Evolutionary conservation across 2,888 invertebrate species (phyloP).

Genomic region (Dione vanillae): DNA sequence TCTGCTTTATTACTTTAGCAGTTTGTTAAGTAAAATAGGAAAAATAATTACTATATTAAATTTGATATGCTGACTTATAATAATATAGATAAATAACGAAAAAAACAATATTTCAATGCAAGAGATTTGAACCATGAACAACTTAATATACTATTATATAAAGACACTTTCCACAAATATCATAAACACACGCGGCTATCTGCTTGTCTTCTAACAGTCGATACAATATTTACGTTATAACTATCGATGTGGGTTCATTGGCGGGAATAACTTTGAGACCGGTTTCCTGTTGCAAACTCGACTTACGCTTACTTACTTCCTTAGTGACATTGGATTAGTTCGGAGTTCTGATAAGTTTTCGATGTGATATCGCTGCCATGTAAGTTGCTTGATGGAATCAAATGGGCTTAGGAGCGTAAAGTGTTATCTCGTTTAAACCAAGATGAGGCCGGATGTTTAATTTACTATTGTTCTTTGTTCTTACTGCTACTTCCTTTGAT

Average conservation of each 20-base stretch:
- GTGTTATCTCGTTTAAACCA: constrained; percentile 20
- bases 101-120: background rate
- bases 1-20: background rate
- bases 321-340: constrained; percentile 57
- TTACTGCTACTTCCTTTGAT: background rate
- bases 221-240: constrained; percentile 34
- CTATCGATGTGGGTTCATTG: constrained; percentile 45
- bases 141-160: no score
- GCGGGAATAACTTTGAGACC: constrained; percentile 50
- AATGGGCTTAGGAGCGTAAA: constrained; percentile 31
- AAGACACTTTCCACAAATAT: background rate
- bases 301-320: constrained; percentile 60
- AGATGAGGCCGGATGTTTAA: constrained; percentile 21
- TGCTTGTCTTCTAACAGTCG: constrained; percentile 1
- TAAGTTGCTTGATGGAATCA: constrained; percentile 28
- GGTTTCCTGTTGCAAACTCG: constrained; percentile 55
- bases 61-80: no score
- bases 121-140: background rate
- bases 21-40: background rate
- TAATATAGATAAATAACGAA: no score
- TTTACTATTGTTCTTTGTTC: background rate
- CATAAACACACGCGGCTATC: background rate
- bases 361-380: constrained; percentile 49
- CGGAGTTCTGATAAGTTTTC: constrained; percentile 56
- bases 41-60: no score